Evolutionary conservation across 1,140 invertebrate species (phyloP).

Genomic region (Bombus superbus): DNA sequence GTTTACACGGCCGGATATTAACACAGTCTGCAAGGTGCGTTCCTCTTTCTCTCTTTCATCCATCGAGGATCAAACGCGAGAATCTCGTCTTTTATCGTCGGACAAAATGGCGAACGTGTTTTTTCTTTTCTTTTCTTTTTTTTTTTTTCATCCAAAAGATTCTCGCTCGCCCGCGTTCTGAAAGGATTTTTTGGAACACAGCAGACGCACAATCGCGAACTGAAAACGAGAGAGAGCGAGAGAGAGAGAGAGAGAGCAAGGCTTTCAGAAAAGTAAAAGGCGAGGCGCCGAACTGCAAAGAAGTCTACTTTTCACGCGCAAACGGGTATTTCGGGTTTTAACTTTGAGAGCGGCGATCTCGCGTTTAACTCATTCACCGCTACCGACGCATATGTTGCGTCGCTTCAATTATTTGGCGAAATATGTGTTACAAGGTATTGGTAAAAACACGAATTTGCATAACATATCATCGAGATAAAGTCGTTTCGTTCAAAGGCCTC

Average conservation of each 20-base stretch:
- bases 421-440: not conserved
- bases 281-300: not conserved
- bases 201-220: not conserved
- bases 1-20: conserved; percentile 29
- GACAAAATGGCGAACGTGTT: not conserved
- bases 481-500: no score
- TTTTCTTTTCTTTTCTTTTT: no score
- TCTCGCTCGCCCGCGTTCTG: not conserved
- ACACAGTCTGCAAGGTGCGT: conserved; percentile 13
- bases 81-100: not conserved
- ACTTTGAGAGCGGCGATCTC: not conserved
- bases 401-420: not conserved
- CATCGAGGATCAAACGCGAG: not conserved
- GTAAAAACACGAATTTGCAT: no score
- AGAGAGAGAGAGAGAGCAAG: not conserved
- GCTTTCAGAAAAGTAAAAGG: conserved; percentile 37
- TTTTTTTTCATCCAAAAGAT: not conserved
- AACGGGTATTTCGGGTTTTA: conserved; percentile 29
- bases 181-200: conserved; percentile 9
- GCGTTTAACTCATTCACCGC: not conserved
- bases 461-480: no score
- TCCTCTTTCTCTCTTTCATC: not conserved
- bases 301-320: conserved; percentile 7
- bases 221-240: not conserved
- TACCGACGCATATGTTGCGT: no score